These are phyloP conservation scores for Anabacerthia variegaticeps DNA, from an alignment of 2,797 vertebrate genomes.

Conservation along the genomic window DNA sequence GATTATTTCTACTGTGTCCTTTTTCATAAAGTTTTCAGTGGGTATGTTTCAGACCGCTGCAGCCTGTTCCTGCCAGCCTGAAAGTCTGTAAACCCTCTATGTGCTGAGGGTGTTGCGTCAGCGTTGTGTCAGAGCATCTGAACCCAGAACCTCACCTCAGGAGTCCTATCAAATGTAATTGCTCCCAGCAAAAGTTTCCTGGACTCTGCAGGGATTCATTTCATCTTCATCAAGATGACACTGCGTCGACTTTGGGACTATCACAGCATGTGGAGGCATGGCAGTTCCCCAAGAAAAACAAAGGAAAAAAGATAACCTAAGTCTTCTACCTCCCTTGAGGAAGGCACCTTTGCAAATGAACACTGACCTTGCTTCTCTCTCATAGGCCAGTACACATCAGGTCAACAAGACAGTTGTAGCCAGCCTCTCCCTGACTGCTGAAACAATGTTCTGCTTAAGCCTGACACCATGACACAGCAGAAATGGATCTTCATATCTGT, in stretches of 20 bases:
- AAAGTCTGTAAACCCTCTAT: not conserved
- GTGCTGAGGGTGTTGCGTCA: constrained; percentile 23
- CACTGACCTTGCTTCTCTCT: not conserved
- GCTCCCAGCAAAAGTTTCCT: constrained; percentile 14
- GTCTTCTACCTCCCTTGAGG: not conserved
- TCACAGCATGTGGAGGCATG: not conserved
- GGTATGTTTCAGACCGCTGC: not conserved
- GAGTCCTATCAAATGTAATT: constrained; percentile 41
- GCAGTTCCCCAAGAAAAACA: not conserved
- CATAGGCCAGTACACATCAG: not conserved
- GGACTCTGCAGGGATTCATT: constrained; percentile 18
- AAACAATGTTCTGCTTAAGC: not conserved
- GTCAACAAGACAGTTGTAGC: not conserved
- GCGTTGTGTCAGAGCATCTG: not conserved
- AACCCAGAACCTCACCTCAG: constrained; percentile 21
- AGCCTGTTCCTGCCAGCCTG: not conserved
- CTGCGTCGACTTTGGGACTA: not conserved
- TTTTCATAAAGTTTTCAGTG: not conserved
- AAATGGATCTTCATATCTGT: not conserved
- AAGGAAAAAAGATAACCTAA: not conserved
- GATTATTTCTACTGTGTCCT: not conserved
- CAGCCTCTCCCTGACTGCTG: not conserved
- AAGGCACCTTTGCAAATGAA: not conserved
- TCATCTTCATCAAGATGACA: constrained; percentile 42
- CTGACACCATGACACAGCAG: not conserved